phyloP scores from a whole-genome alignment of 2,888 invertebrate genomes.

The Pseudococcus longispinus region DNA sequence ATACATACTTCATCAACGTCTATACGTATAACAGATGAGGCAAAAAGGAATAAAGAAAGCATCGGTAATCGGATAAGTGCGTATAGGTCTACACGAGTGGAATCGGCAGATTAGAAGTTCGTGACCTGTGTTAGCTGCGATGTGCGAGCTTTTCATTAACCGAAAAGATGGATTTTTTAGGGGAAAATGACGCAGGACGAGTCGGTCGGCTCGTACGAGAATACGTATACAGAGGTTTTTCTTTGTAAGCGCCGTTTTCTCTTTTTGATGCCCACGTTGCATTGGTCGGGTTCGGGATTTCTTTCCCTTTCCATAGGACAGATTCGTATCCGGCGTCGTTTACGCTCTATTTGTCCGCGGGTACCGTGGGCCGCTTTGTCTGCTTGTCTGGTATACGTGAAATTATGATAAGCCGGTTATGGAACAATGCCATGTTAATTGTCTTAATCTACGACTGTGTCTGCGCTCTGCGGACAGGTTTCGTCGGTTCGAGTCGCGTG shows the following conservation, averaged over 20 bases:
- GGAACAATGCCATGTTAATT: neutral
- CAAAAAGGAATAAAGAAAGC: neutral
- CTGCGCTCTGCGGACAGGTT: neutral
- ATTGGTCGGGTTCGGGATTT: neutral
- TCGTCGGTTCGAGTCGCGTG: neutral
- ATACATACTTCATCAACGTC: neutral
- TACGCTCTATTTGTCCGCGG: neutral
- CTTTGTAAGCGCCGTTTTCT: neutral
- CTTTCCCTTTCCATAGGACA: neutral
- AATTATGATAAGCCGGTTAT: slow-evolving; percentile 12
- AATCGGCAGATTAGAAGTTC: slow-evolving; percentile 12
- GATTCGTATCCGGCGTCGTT: slow-evolving; percentile 15
- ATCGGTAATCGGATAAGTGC: neutral
- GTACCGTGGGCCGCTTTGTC: neutral
- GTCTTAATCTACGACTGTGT: neutral
- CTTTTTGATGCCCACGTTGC: neutral
- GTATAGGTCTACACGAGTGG: neutral
- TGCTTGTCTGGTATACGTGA: neutral
- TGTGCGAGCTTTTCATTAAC: slow-evolving; percentile 5
- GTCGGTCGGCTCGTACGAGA: neutral
- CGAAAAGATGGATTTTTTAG: neutral
- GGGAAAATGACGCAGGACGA: slow-evolving; percentile 3
- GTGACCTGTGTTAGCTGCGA: slow-evolving; percentile 1
- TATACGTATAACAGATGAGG: neutral
- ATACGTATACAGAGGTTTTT: neutral